Evolutionary conservation across 2,888 invertebrate genomes (phyloP), one percentile per base, ranked within the genome.

Genomic region (Ariolimax columbianus): DNA sequence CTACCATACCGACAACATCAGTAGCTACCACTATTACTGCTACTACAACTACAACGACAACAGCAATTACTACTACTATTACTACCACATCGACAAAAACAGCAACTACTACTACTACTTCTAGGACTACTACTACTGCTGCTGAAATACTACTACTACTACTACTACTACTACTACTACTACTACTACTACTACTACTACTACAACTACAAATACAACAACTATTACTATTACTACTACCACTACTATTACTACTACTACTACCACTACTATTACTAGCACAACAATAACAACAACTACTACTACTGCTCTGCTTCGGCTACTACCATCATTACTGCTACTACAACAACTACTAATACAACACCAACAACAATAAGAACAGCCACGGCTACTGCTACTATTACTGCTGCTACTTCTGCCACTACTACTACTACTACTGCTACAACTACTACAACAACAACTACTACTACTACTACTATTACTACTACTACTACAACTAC

Each of bases 201-300:
- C 38, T 38, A 36, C n/a, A n/a, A 33, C n/a, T n/a, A n/a, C n/a
- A n/a, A n/a, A n/a, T n/a, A n/a, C n/a, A n/a, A n/a, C n/a, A n/a
- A n/a, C n/a, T 38, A 68, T 36, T 38, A 68, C 68, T 68, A 68
- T 23, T 36, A 68, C 68, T 68, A 68, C 36, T 36, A 40, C 72
- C 26, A 40, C 38, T 40, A 72, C 23, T 26, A 72, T 26, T 36
- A 72, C 72, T 40, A 72, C 72, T 26, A 72, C 72, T 40, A 23
- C 23, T 40, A 40, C 9, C 23, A 68, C 38, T 38, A 36, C 36
- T 68, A 68, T 36, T 36, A 68, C 36, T 36, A 68, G 36, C 19
- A 36, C 38, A 11, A 68, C 33, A 19, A 68, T 36, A 19, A 68
- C 68, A 19, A 33, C 68, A 19, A 68, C 68, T 38, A 36, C 68